phyloP scores from a whole-genome alignment of 2,888 invertebrate species.

The Mamestra brassicae region DNA sequence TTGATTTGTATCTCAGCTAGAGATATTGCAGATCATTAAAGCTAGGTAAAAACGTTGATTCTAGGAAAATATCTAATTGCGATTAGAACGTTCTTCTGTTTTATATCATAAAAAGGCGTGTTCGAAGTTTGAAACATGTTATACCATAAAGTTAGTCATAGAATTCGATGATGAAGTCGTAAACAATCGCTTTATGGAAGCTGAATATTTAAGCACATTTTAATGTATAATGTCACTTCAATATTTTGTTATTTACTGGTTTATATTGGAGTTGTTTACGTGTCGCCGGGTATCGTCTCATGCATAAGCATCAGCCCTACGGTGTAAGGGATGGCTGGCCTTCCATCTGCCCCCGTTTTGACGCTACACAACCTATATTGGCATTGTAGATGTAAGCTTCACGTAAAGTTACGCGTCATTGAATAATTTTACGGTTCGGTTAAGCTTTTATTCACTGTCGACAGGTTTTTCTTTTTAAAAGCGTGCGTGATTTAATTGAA shows the following conservation, averaged over 20 bases:
- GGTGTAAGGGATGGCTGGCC: constrained; percentile 53
- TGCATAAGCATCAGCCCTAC: constrained; percentile 72
- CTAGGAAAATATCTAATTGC: constrained; percentile 18
- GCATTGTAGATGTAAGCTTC: constrained; percentile 24
- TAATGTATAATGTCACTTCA: constrained; percentile 26
- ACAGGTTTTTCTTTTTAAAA: constrained; percentile 32
- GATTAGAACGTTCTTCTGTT: constrained; percentile 8
- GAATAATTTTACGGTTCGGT: constrained; percentile 50
- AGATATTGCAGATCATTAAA: constrained; percentile 28
- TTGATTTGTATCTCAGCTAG: constrained; percentile 9
- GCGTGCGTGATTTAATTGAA: constrained; percentile 24
- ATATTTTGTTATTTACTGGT: constrained; percentile 37
- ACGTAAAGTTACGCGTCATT: constrained; percentile 54
- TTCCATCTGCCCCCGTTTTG: constrained; percentile 60
- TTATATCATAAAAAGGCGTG: constrained; percentile 14
- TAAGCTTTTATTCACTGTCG: constrained; percentile 42
- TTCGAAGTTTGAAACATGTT: constrained; percentile 3
- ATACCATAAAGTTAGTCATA: constrained; percentile 5
- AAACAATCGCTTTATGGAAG: constrained; percentile 13
- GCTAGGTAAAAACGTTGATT: neutral
- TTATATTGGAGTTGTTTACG: constrained; percentile 64
- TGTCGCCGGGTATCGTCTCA: constrained; percentile 67
- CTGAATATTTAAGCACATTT: constrained; percentile 22
- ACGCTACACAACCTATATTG: constrained; percentile 29
- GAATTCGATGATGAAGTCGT: constrained; percentile 2